These are phyloP conservation scores for Trochalopteron elliotii DNA, from an alignment of 2,113 vertebrate species.

Conservation along the genomic window DNA sequence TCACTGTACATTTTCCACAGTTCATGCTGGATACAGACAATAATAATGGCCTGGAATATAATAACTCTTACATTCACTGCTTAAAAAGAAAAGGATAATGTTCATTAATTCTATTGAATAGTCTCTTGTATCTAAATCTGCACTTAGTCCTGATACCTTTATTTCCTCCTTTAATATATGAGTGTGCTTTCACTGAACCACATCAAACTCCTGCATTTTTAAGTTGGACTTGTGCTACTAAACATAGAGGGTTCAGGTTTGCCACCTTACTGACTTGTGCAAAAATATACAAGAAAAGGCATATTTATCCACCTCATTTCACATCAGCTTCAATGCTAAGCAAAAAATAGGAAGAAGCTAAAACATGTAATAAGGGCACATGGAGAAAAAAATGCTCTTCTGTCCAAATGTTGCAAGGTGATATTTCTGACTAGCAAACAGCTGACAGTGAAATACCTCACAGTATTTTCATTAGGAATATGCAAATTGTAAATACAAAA, in stretches of 20 bases:
- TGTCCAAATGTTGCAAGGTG: slow-evolving; percentile 14
- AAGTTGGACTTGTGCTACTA: not conserved
- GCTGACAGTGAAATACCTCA: slow-evolving; percentile 34
- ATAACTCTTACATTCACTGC: not conserved
- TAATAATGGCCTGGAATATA: not conserved
- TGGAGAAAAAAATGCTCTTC: not conserved
- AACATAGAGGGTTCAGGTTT: not conserved
- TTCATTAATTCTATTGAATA: not conserved
- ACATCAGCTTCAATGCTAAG: not conserved
- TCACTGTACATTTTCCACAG: not conserved
- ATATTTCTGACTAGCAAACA: slow-evolving; percentile 55
- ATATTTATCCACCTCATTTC: not conserved
- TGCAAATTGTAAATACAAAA: slow-evolving; percentile 61
- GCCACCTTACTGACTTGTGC: not conserved
- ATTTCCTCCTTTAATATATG: not conserved
- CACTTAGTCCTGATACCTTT: not conserved
- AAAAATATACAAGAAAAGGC: not conserved
- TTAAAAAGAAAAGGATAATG: not conserved
- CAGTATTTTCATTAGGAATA: slow-evolving; percentile 45
- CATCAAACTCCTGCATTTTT: not conserved
- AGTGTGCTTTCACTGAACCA: not conserved
- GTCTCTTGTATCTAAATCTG: not conserved
- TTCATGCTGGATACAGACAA: not conserved
- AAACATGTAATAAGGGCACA: not conserved
- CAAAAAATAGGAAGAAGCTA: not conserved